Conservation (phyloP, 2,797 vertebrate species). For the Paratrypauchen microcephalus region DNA sequence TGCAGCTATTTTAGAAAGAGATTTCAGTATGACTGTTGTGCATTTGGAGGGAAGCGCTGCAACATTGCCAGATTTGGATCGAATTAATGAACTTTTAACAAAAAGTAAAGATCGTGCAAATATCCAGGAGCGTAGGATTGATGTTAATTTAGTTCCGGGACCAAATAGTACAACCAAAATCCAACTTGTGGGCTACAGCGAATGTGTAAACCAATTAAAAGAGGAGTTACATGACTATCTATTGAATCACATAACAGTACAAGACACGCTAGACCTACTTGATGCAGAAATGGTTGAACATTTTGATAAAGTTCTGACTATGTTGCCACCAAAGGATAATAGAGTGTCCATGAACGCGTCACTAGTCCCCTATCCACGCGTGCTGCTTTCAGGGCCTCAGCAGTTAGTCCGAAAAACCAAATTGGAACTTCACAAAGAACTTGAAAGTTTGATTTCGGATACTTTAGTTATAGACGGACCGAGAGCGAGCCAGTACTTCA, state of each 20-base stretch:
- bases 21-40: slow-evolving; percentile 36
- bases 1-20: slow-evolving; percentile 30
- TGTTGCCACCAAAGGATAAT: slow-evolving; percentile 32
- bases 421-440: slow-evolving; percentile 12
- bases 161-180: slow-evolving; percentile 16
- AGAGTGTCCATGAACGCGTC: slow-evolving; percentile 35
- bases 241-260: slow-evolving; percentile 29
- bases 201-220: slow-evolving; percentile 52
- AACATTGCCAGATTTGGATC: slow-evolving; percentile 27
- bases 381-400: slow-evolving; percentile 55
- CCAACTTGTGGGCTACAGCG: slow-evolving; percentile 56
- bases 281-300: slow-evolving; percentile 48
- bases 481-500: slow-evolving; percentile 55
- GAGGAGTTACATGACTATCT: slow-evolving; percentile 45
- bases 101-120: slow-evolving; percentile 41
- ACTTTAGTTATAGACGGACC: slow-evolving; percentile 47
- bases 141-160: slow-evolving; percentile 33
- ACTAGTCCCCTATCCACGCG: slow-evolving; percentile 24
- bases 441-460: slow-evolving; percentile 34
- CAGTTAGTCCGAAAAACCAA: slow-evolving; percentile 34
- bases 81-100: slow-evolving; percentile 44
- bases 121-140: slow-evolving; percentile 27
- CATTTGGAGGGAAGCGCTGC: slow-evolving; percentile 32
- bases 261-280: slow-evolving; percentile 37
- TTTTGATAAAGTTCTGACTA: slow-evolving; percentile 41